Base-by-base conservation (phyloP, 2,888 invertebrate species). In the Coleophora deauratella region DNA sequence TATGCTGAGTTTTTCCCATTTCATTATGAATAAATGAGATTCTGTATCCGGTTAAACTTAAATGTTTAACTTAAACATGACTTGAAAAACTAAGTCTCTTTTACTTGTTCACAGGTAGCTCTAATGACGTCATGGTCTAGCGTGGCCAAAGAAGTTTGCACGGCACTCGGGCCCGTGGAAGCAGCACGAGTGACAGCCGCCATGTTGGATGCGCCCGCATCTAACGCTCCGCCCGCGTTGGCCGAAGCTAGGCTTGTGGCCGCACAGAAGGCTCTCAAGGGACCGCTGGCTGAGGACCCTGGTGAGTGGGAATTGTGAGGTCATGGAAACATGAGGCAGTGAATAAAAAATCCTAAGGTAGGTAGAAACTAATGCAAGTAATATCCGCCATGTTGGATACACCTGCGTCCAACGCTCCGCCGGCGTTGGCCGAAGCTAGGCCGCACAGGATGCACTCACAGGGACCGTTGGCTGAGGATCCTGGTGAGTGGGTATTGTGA, bases 161-260 rank as follows among this genome's bases (percentile, higher is more conserved):
- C 89, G 10, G 93, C 93, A 0, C 63, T 94, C 2, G 91, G 93
- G 0, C 88, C 92, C 0, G 87, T 91, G 8, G 96, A 97, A 59
- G 93, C 95, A 2, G 92, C 93, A 55, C 79, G 96, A 12, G 92
- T 95, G 0, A 84, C 88, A 0, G 89, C 91, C 6, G 89, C 91
- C n/a, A 91, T 96, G 88, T 74, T 97, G 45, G 94, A 95, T 67
- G 92, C 93, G 0, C 87, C 90, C 37, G 90, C 94, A 28, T 84
- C 91, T 36, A 78, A 76, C 11, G 86, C 89, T 1, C 90, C 93
- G 10, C 88, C 90, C 1, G 88, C 90, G 9, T 73, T 97, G 2
- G 91, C 93, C 3, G 91, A 93, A 51, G 95, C 95, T 0, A 92
- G 97, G 59, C 86, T 98, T 7, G 88, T 90, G 1, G 94, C 95